Evolutionary conservation across 1,140 invertebrate species (phyloP), one percentile per base, ranked within the genome.

Genomic region (Procambarus clarkii): DNA sequence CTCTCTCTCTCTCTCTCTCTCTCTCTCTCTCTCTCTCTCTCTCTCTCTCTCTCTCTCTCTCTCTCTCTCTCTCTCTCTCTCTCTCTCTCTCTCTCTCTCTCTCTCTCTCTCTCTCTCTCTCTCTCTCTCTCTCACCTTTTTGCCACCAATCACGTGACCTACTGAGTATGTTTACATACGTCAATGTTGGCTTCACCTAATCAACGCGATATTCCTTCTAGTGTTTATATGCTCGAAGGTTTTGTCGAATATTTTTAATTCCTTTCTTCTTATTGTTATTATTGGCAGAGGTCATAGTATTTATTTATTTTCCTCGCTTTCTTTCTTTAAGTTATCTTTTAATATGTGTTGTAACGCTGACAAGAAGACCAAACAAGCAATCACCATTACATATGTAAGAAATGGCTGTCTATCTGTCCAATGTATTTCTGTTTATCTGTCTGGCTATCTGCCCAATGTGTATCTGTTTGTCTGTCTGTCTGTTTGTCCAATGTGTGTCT

Each of bases 31-130:
- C 71, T 18, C 71, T 74, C 71, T 74, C 71, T 74, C 71, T 74
- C 71, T 18, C 71, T 74, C 21, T 74, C 71, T 74, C 3, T 74
- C 71, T 76, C 7, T n/a, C 24, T 76, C 7, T 76, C 24, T 76
- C 7, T 76, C 7, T 76, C 7, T n/a, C 7, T 76, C 7, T 78
- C 77, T 78, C 77, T 45, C 77, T 45, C 77, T 78, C 77, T 78
- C 77, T 45, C 77, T 78, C 77, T 78, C 77, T 78, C 77, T 78
- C 77, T 78, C 77, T 45, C 77, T 78, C 77, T 78, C 77, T 78
- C 77, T 78, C 77, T 78, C 77, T 45, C 77, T 78, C 77, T 78
- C 77, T 78, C 77, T 78, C 77, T 78, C 77, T 45, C 50, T 54
- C 50, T 54, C 50, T 54, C 50, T 54, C 50, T 54, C 50, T 54